Evolutionary conservation across 2,113 vertebrate species (phyloP).

Genomic region (Hippotragus niger): DNA sequence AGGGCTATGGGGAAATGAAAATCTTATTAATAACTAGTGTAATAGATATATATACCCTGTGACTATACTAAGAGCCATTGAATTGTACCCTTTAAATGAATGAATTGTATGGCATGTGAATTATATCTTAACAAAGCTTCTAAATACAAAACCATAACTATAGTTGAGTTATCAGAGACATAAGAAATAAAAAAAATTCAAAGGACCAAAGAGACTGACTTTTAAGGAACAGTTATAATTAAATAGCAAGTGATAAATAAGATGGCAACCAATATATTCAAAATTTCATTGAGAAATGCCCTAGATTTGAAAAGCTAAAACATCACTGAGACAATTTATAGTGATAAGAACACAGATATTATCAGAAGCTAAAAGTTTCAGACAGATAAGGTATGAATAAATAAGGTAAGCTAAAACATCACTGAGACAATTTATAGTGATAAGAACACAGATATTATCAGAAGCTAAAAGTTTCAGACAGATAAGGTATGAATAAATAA

Average conservation of each 20-base stretch:
- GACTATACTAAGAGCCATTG: not conserved
- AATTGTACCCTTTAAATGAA: not conserved
- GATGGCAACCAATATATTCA: not conserved
- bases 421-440: not conserved
- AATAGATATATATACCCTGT: not conserved
- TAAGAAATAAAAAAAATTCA: not conserved
- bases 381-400: not conserved
- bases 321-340: not conserved
- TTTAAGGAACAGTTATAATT: not conserved
- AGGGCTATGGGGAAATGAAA: not conserved
- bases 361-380: not conserved
- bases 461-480: not conserved
- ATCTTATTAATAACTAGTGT: not conserved
- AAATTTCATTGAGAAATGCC: not conserved
- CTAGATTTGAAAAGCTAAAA: not conserved
- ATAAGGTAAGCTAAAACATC: not conserved
- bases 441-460: not conserved
- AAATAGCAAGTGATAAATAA: not conserved
- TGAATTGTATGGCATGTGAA: not conserved
- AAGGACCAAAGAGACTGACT: not conserved
- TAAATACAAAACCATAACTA: not conserved
- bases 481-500: not conserved
- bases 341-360: not conserved
- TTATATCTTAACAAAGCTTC: not conserved
- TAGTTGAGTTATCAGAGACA: not conserved